These are phyloP conservation scores for Trisateles emortualis DNA, from an alignment of 2,888 invertebrate species.

Conservation along the genomic window DNA sequence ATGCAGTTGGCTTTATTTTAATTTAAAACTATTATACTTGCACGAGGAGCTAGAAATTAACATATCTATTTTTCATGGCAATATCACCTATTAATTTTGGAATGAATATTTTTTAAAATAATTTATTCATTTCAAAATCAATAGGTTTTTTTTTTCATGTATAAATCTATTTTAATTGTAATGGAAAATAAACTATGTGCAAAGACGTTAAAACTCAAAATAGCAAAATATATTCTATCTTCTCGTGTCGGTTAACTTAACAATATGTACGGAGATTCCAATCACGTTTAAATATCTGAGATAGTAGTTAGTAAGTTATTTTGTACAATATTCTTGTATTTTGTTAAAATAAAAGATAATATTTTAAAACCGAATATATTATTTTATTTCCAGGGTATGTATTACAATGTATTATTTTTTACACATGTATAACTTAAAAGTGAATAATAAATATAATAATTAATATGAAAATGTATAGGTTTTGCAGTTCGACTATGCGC, in stretches of 20 bases:
- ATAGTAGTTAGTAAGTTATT: constrained; percentile 59
- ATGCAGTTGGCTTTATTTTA: constrained; percentile 41
- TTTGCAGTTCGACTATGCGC: background rate
- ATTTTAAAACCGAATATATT: constrained; percentile 39
- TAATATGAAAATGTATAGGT: background rate
- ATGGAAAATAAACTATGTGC: too few species aligned
- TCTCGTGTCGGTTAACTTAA: too few species aligned
- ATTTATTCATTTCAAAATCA: too few species aligned
- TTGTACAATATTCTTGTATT: constrained; percentile 60
- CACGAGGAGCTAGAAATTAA: background rate
- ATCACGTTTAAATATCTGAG: constrained; percentile 52
- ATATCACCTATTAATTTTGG: too few species aligned
- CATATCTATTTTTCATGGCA: background rate
- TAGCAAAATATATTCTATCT: too few species aligned
- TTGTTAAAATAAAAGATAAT: constrained; percentile 55
- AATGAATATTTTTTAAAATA: too few species aligned
- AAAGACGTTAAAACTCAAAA: too few species aligned
- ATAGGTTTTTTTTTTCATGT: too few species aligned
- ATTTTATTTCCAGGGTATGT: constrained; percentile 28
- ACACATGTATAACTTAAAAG: constrained; percentile 2
- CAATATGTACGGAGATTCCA: constrained; percentile 24
- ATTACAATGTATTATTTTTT: background rate
- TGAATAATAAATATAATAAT: background rate
- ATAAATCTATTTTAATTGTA: too few species aligned
- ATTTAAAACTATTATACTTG: constrained; percentile 15